Base-by-base conservation (phyloP, 2,113 vertebrate genomes). In the Mastomys natalensis region DNA sequence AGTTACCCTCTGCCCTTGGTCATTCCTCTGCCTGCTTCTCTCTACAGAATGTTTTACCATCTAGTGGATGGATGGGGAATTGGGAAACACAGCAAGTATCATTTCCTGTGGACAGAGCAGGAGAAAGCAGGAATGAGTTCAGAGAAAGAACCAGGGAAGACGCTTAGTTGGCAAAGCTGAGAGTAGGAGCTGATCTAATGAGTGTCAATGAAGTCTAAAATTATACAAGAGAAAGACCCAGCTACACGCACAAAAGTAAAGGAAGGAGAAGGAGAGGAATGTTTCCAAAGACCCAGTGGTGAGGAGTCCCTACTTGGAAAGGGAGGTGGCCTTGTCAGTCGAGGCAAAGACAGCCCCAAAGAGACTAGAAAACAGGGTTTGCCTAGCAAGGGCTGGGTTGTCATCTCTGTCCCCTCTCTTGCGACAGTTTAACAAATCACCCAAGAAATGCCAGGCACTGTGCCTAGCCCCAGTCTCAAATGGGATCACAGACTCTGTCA, bases 131-230 rank as follows among this genome's bases (percentile, higher is more conserved):
- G 26, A 5, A 0, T 70, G 45, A 48, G 21, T 12, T 88, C 78
- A 34, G 82, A 34, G 31, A 66, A 60, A 55, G 22, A 4, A 8
- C 17, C 40, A 5, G 26, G 84, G 48, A 93, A 68, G 37, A 70
- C 16, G 58, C 72, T 43, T 96, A 96, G 60, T 88, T 94, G 89
- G 95, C 70, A 81, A 80, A 87, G 1, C 48, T 29, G 9, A 92
- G 74, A 68, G 82, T 13, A 51, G 81, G 58, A 82, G 93, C 82
- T 90, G 64, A 58, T 3, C 3, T n/a, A 64, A 48, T 2, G 80
- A 84, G 29, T 66, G 53, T 62, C 37, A 43, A 64, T 96, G 60
- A 92, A 43, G 64, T 91, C 55, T 34, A 82, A 95, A 96, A 90
- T 19, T 2, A 43, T 22, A 7, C 22, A 5, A 40, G 89, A 91